phyloP scores from a whole-genome alignment of 2,888 invertebrate genomes.

The Drosophila neonasuta region DNA sequence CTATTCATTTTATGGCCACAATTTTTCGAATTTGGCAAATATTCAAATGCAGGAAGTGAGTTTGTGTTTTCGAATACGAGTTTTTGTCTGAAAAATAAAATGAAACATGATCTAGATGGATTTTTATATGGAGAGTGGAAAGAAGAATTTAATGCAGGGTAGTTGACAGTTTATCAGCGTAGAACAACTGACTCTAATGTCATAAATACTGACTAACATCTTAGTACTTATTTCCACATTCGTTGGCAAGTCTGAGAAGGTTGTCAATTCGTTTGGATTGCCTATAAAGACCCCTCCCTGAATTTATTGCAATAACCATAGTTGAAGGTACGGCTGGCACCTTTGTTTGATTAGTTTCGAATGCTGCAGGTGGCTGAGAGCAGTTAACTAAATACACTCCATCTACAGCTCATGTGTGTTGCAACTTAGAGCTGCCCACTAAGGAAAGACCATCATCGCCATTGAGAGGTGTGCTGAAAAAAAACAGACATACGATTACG shows the following conservation, averaged over 20 bases:
- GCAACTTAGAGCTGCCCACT: constrained; percentile 55
- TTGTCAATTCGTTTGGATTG: constrained; percentile 1
- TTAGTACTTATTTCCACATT: constrained; percentile 10
- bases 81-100: not conserved
- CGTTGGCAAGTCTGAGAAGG: not conserved
- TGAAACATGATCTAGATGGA: not conserved
- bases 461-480: constrained; percentile 9
- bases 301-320: constrained; percentile 13
- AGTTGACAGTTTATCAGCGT: not conserved
- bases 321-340: constrained; percentile 16
- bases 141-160: not conserved
- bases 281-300: constrained; percentile 21
- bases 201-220: not conserved
- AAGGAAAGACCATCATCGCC: constrained; percentile 37
- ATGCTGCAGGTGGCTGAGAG: constrained; percentile 15
- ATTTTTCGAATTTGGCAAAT: constrained; percentile 1
- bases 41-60: constrained; percentile 8
- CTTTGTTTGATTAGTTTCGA: constrained; percentile 28
- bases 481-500: constrained; percentile 14
- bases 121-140: too few species aligned
- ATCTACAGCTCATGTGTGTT: not conserved
- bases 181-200: not conserved
- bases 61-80: not conserved
- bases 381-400: constrained; percentile 26
- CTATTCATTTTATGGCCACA: constrained; percentile 12